Evolutionary conservation across 2,888 invertebrate species (phyloP).

Genomic region (Acrobasis consociella): DNA sequence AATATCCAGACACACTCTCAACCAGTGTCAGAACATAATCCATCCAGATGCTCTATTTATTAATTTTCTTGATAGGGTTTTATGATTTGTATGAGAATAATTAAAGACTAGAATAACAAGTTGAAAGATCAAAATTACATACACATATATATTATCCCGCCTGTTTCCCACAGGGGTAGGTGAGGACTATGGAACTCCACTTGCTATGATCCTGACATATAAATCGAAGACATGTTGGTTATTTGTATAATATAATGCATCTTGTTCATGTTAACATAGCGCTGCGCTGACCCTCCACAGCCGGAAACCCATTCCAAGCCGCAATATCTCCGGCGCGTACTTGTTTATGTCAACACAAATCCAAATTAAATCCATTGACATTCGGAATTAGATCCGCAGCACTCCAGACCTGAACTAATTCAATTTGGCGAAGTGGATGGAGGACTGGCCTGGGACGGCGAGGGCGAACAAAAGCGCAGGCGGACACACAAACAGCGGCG

Average conservation of each 20-base stretch:
- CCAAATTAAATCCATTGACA: constrained; percentile 73
- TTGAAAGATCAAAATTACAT: background rate
- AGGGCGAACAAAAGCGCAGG: constrained; percentile 35
- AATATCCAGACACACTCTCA: too few relatives aligned
- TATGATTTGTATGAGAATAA: too few relatives aligned
- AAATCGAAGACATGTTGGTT: background rate
- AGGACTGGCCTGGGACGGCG: constrained; percentile 27
- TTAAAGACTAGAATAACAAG: too few relatives aligned
- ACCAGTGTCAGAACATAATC: too few relatives aligned
- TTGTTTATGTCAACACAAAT: constrained; percentile 48
- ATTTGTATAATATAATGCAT: background rate
- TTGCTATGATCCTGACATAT: too few relatives aligned
- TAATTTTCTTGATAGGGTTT: too few relatives aligned
- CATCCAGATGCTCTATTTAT: too few relatives aligned
- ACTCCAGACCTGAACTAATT: constrained; percentile 59
- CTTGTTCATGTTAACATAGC: background rate
- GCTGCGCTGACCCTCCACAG: background rate
- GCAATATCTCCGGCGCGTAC: constrained; percentile 4
- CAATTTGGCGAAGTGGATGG: constrained; percentile 60
- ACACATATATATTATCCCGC: too few relatives aligned
- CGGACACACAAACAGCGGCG: constrained; percentile 52
- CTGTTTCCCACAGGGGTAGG: too few relatives aligned
- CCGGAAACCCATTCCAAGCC: constrained; percentile 10
- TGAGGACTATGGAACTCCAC: too few relatives aligned
- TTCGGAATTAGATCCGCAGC: constrained; percentile 61